These are phyloP conservation scores for Puntigrus tetrazona DNA, from an alignment of 2,113 vertebrate genomes.

Conservation along the genomic window DNA sequence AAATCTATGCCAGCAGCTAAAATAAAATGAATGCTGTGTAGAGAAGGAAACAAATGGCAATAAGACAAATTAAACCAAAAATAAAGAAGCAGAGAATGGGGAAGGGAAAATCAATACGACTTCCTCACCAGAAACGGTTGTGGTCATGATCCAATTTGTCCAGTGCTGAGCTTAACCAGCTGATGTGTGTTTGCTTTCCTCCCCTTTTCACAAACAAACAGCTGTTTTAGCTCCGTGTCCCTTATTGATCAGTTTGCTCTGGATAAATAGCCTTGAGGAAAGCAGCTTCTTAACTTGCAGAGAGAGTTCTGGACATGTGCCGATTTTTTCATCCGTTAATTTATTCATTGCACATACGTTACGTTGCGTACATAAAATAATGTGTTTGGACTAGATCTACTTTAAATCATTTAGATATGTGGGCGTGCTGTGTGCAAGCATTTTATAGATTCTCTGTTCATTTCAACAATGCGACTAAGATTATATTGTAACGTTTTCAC, in stretches of 20 bases:
- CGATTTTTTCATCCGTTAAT: not conserved
- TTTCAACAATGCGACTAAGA: not conserved
- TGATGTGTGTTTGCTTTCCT: conserved; percentile 13
- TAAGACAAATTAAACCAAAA: conserved; percentile 26
- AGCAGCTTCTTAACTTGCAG: not conserved
- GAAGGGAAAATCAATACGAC: conserved; percentile 15
- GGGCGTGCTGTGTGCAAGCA: not conserved
- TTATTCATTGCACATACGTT: not conserved
- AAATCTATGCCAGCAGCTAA: not conserved
- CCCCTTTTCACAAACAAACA: not conserved
- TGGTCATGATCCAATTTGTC: conserved; percentile 38
- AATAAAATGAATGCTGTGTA: not conserved
- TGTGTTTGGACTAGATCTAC: not conserved
- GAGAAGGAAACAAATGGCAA: conserved; percentile 7
- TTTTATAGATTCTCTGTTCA: not conserved
- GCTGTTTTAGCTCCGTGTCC: conserved; percentile 19
- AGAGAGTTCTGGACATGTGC: not conserved
- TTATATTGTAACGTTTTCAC: conserved; percentile 1
- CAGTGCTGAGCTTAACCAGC: conserved; percentile 17
- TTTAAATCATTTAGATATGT: not conserved
- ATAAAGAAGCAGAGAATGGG: conserved; percentile 9
- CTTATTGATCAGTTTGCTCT: conserved; percentile 32
- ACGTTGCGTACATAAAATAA: not conserved
- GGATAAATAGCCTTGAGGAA: not conserved
- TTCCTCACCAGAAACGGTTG: conserved; percentile 22